Evolutionary conservation across 2,797 vertebrate genomes (phyloP).

Genomic region (Fundulus diaphanus): DNA sequence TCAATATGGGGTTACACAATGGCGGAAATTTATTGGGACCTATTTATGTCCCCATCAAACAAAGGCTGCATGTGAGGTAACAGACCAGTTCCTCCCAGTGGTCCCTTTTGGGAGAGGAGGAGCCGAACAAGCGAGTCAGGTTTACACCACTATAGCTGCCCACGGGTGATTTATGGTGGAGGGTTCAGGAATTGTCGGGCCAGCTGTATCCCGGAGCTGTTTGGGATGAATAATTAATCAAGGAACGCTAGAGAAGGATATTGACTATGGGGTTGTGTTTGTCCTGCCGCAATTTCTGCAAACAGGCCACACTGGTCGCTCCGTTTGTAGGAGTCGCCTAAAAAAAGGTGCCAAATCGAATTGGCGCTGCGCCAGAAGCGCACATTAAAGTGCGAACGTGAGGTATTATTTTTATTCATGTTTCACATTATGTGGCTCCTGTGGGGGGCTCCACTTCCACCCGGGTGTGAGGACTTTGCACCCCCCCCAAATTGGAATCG

Average conservation of each 20-base stretch:
- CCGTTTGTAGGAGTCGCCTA: not conserved
- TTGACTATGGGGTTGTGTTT: constrained; percentile 1
- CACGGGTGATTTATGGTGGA: constrained; percentile 52
- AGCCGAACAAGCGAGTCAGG: constrained; percentile 5
- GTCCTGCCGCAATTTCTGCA: not conserved
- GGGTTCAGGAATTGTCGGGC: constrained; percentile 46
- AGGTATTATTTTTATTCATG: constrained; percentile 62
- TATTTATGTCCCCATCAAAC: constrained; percentile 63
- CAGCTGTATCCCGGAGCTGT: constrained; percentile 34
- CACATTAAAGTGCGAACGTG: constrained; percentile 48
- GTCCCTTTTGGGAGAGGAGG: constrained; percentile 26
- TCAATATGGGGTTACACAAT: constrained; percentile 5
- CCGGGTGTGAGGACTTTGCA: constrained; percentile 46
- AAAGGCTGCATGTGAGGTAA: constrained; percentile 56
- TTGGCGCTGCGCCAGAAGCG: constrained; percentile 43
- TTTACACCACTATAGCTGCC: constrained; percentile 59
- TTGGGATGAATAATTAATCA: constrained; percentile 41
- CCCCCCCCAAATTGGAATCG: constrained; percentile 55
- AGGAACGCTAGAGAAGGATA: not conserved
- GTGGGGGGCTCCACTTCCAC: constrained; percentile 64
- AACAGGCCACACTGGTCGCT: not conserved
- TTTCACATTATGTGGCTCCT: constrained; percentile 58
- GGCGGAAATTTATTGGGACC: constrained; percentile 40
- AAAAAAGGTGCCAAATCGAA: constrained; percentile 34
- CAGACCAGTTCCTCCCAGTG: constrained; percentile 37